These are phyloP conservation scores for Macrosiphum euphorbiae DNA, from an alignment of 2,888 invertebrate species.

Conservation along the genomic window DNA sequence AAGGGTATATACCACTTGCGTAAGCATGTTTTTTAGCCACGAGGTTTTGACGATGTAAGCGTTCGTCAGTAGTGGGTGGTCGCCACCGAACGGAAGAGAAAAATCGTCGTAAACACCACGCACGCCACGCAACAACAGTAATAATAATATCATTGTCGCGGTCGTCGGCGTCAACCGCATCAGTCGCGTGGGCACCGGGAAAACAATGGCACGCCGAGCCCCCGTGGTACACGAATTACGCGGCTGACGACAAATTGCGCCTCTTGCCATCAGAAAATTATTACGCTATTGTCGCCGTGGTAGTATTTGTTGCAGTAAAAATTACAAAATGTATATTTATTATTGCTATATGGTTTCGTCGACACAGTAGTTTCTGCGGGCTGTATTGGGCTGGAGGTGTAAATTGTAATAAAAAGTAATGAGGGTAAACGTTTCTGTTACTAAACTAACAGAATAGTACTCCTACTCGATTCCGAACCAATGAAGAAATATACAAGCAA, in stretches of 20 bases:
- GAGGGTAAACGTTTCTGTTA: background rate
- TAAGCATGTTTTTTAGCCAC: background rate
- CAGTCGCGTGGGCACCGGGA: constrained; percentile 24
- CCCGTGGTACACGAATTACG: constrained; percentile 6
- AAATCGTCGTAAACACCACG: background rate
- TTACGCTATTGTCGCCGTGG: background rate
- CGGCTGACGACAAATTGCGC: background rate
- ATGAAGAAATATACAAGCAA: background rate
- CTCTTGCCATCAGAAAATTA: background rate
- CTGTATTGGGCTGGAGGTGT: background rate
- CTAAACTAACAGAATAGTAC: background rate
- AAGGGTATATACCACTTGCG: background rate
- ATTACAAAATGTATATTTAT: background rate
- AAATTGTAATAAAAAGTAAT: background rate
- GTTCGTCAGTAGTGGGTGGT: background rate
- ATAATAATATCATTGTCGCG: background rate
- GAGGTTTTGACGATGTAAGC: background rate
- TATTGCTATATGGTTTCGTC: constrained; percentile 12
- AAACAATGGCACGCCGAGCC: background rate
- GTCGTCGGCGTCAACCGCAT: constrained; percentile 16
- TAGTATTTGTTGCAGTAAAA: background rate
- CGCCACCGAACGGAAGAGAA: background rate
- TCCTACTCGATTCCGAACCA: background rate
- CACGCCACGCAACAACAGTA: background rate
- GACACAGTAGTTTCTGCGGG: background rate